phyloP scores from a whole-genome alignment of 2,797 vertebrate species.

The Hephaestus fuliginosus region DNA sequence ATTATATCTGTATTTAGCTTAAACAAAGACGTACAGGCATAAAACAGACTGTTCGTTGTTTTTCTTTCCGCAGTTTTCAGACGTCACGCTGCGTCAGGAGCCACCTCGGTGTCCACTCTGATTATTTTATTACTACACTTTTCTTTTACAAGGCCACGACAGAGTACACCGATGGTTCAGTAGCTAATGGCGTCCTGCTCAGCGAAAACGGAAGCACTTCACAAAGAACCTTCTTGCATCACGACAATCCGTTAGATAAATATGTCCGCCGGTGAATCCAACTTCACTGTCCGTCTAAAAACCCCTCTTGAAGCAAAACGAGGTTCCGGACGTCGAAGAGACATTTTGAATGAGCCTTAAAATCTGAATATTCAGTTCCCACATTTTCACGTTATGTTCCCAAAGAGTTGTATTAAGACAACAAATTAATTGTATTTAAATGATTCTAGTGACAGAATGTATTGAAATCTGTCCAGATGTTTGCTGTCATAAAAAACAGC shows the following conservation, averaged over 20 bases:
- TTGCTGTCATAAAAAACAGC: neutral
- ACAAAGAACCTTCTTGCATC: neutral
- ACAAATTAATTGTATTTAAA: neutral
- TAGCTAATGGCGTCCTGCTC: rapidly evolving
- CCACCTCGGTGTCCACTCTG: rapidly evolving
- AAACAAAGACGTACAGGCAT: too few species aligned
- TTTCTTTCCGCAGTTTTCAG: neutral
- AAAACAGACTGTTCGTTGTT: too few species aligned
- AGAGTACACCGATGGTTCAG: neutral
- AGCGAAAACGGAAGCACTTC: neutral
- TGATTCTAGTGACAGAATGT: too few species aligned
- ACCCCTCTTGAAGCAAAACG: neutral
- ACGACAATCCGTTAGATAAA: constrained; percentile 26
- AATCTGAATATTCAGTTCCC: neutral
- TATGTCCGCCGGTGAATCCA: constrained; percentile 27
- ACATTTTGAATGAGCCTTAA: neutral
- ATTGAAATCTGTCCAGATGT: too few species aligned
- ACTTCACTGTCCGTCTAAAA: constrained; percentile 36
- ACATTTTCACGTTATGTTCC: neutral
- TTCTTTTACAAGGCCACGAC: neutral
- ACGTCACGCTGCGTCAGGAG: too few species aligned
- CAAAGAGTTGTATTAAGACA: neutral
- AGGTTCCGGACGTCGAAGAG: constrained; percentile 33
- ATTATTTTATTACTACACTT: neutral
- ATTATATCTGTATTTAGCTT: neutral